Base-by-base conservation (phyloP, 2,888 invertebrate genomes). In the Drosophila flavopinicola region DNA sequence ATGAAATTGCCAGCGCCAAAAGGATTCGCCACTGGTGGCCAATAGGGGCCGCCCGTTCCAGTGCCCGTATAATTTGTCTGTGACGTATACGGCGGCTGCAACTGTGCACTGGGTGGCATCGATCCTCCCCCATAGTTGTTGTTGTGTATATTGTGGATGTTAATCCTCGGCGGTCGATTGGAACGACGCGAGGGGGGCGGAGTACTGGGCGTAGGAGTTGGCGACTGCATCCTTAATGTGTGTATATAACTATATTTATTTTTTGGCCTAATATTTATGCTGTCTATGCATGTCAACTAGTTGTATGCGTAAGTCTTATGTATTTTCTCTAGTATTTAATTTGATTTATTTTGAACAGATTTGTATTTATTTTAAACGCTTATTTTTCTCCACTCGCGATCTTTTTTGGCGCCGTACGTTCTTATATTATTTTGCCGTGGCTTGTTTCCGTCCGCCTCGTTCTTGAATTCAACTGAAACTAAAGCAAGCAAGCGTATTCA, bases 1-100 rank as follows among this genome's bases (percentile, higher is more conserved):
- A 96, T 94, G 79, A 95, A 96, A 71, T 95, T 95, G 0, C 95
- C 95, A 0, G 95, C 94, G 69, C 94, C 95, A 47, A 91, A 90
- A 1, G 91, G 90, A 84, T 91, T 91, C 11, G 84, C 82, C 47
- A 90, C 87, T 0, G 87, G 79, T 1, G 91, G 90, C 91, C 91
- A 91, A 66, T 90, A 88, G 0, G 90, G 91, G 20, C 88, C 90
- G 3, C 78, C 82, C 1, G 59, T 58, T 0, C 69, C 49, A 15
- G 67, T 52, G 48, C 66, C 53, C 6, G 85, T 82, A 39, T 76
- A 73, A 13, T 77, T 82, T 0, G 90, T 88, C 42, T 90, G 89
- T 5, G 89, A 63, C 23, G 89, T 84, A 11, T 75, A 75, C 0
- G 88, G 88, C 9, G 68, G 68, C 47, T 87, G 88, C 1, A 79